These are phyloP conservation scores for Argya squamiceps DNA, from an alignment of 2,797 vertebrate genomes.

Conservation along the genomic window DNA sequence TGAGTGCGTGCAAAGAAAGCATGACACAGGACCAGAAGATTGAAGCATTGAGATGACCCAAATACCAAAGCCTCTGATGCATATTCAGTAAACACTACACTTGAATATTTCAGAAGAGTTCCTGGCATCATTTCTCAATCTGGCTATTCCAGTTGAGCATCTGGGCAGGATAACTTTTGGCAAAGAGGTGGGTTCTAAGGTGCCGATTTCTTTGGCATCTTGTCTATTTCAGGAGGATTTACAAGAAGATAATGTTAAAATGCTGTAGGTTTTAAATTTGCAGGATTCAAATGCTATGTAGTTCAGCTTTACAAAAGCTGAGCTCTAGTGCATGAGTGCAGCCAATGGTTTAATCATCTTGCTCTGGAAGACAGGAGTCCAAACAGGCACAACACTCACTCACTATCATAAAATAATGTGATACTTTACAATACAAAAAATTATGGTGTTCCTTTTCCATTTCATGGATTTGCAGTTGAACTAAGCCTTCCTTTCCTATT, in stretches of 20 bases:
- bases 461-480: not conserved
- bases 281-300: not conserved
- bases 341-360: not conserved
- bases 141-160: conserved; percentile 39
- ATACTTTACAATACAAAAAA: not conserved
- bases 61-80: conserved; percentile 53
- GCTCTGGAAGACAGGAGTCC: not conserved
- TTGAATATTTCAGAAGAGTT: not conserved
- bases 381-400: not conserved
- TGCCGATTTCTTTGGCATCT: not conserved
- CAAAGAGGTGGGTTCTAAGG: not conserved
- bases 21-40: not conserved
- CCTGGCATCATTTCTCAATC: not conserved
- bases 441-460: not conserved
- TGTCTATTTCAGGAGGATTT: not conserved
- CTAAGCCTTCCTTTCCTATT: not conserved
- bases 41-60: conserved; percentile 21
- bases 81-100: not conserved
- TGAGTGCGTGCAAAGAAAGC: not conserved
- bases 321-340: not conserved
- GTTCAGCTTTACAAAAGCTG: not conserved
- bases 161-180: not conserved
- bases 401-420: too few relatives aligned
- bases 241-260: not conserved
- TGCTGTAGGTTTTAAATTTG: not conserved